Base-by-base conservation (phyloP, 2,888 invertebrate genomes). In the Epicampocera succincta region DNA sequence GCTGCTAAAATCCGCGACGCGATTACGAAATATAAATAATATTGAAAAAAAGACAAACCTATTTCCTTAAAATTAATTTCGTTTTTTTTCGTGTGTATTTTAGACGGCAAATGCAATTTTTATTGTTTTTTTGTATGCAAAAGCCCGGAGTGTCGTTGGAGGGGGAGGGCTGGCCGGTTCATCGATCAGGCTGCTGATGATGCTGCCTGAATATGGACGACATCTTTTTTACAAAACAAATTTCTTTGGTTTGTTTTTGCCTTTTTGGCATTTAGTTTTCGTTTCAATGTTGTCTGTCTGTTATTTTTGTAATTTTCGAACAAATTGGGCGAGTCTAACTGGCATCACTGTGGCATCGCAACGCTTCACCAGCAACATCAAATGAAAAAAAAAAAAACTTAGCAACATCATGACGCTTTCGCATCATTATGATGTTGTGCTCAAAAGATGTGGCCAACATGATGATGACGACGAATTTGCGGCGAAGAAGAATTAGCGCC, bases 11-110 rank as follows among this genome's bases (percentile, higher is more conserved):
- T 79, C 60, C 65, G 75, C 44, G 19, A 72, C 69, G 71, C 40
- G 71, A 66, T 66, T 61, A 29, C 48, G 11, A 29, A 69, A 50
- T 42, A 42, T n/a, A 54, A 72, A 76, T 29, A 44, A 58, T 15
- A 73, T n/a, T 3, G 50, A 69, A 38, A 15, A 60, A 71, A 61
- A 58, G 52, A 54, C 21, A 72, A 82, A 65, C 65, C 74, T 60
- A 78, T 75, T 78, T 78, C 74, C 78, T 78, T 78, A 71, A 78
- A 77, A 82, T 71, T 82, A 78, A 75, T 75, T 82, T 78, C 33
- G 65, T 15, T 66, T 69, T 54, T 68, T n/a, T n/a, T n/a, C n/a
- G n/a, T n/a, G n/a, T n/a, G n/a, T n/a, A n/a, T n/a, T 19, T 65
- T 6, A 21, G 38, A 52, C 21, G 33, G 60, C 40, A 29, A n/a